These are phyloP conservation scores for Limnothrissa miodon DNA, from an alignment of 2,113 vertebrate species.

Conservation along the genomic window DNA sequence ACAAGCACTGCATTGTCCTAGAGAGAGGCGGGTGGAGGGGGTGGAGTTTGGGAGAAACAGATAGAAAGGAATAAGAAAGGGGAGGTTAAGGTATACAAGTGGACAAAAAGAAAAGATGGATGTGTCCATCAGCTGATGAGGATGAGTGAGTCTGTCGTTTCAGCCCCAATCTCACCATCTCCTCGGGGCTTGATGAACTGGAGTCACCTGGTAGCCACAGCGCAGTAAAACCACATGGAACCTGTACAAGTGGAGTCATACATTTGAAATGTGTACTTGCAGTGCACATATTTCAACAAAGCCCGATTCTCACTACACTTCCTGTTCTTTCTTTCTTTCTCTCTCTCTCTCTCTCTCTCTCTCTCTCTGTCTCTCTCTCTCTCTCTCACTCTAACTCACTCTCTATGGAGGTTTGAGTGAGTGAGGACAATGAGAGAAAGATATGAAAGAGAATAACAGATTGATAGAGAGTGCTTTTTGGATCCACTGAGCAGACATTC, in stretches of 20 bases:
- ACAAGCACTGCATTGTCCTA: conserved; percentile 8
- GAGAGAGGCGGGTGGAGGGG: neutral
- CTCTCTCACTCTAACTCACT: no score
- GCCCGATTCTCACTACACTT: neutral
- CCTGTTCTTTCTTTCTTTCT: neutral
- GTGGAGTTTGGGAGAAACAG: neutral
- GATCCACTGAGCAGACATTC: neutral
- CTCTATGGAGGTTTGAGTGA: neutral
- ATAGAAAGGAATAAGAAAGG: neutral
- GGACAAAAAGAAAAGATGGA: neutral
- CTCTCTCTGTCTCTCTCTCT: no score
- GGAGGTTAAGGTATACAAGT: neutral
- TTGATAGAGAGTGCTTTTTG: neutral
- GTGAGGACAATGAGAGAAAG: neutral
- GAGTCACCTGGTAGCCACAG: neutral
- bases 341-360: no score
- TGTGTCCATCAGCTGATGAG: neutral
- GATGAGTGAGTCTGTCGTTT: neutral
- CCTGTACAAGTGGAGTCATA: neutral
- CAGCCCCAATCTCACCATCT: neutral
- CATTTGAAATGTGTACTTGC: neutral
- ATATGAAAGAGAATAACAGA: neutral
- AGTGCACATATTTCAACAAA: neutral
- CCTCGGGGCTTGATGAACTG: neutral
- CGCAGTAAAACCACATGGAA: neutral